These are phyloP conservation scores for Andrena chrysosceles DNA, from an alignment of 2,888 invertebrate genomes.

Conservation along the genomic window DNA sequence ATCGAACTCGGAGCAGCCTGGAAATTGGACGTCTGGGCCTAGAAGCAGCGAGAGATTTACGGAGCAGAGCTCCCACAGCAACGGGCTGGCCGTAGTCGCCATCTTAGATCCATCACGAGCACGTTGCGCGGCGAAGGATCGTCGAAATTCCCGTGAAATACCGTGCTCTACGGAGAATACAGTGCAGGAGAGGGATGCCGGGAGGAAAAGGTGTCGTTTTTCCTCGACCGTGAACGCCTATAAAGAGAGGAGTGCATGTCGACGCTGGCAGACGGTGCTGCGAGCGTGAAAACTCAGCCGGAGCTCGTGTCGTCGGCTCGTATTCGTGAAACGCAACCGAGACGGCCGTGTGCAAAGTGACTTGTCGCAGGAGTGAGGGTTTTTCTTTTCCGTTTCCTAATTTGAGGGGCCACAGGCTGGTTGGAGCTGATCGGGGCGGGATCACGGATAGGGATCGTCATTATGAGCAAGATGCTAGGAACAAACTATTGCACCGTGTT, in stretches of 20 bases:
- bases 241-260: slow-evolving; percentile 52
- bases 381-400: slow-evolving; percentile 79
- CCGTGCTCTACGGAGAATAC: not conserved
- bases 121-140: slow-evolving; percentile 46
- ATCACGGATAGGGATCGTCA: slow-evolving; percentile 56
- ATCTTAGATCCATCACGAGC: slow-evolving; percentile 60
- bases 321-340: slow-evolving; percentile 58
- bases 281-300: slow-evolving; percentile 22
- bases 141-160: not conserved
- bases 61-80: slow-evolving; percentile 23
- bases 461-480: slow-evolving; percentile 80
- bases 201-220: slow-evolving; percentile 44
- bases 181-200: slow-evolving; percentile 35
- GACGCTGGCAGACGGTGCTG: slow-evolving; percentile 22
- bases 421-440: not conserved
- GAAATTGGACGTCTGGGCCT: slow-evolving; percentile 1
- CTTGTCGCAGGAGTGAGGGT: slow-evolving; percentile 66
- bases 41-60: not conserved
- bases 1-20: not conserved
- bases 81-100: slow-evolving; percentile 58
- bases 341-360: slow-evolving; percentile 70
- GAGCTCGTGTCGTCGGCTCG: slow-evolving; percentile 16
- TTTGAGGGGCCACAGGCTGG: slow-evolving; percentile 57
- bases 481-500: slow-evolving; percentile 81
- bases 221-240: slow-evolving; percentile 31